These are phyloP conservation scores for Cyanoramphus novaezelandiae DNA, from an alignment of 2,113 vertebrate species.

Conservation along the genomic window DNA sequence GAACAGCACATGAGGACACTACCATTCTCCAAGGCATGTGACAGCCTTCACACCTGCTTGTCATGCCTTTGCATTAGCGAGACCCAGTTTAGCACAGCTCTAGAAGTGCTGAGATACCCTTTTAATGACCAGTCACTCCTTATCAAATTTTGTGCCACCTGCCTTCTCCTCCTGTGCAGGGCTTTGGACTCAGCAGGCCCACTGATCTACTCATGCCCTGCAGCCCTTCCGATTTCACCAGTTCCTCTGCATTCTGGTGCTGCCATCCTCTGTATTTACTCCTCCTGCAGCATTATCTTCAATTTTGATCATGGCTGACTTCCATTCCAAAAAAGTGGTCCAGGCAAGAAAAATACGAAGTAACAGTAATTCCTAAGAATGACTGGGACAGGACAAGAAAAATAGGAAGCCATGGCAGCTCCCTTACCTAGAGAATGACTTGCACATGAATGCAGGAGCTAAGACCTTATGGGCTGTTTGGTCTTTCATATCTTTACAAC, in stretches of 20 bases:
- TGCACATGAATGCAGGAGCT: background rate
- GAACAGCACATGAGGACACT: background rate
- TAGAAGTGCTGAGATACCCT: background rate
- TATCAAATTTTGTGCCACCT: background rate
- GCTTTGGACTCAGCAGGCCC: background rate
- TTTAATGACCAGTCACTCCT: background rate
- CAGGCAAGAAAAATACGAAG: background rate
- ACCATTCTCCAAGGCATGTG: background rate
- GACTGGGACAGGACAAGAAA: background rate
- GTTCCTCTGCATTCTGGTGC: background rate
- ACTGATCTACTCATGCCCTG: background rate
- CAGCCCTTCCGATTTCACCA: background rate
- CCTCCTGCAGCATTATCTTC: background rate
- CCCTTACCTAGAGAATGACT: background rate
- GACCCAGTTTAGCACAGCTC: background rate
- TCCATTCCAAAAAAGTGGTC: background rate
- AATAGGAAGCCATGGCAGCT: background rate
- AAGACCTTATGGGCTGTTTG: background rate
- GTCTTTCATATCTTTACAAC: background rate
- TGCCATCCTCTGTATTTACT: background rate
- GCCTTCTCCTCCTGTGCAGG: background rate
- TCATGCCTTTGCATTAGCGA: background rate
- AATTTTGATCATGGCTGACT: background rate
- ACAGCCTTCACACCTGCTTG: background rate
- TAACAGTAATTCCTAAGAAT: background rate